These are phyloP conservation scores for Sesia apiformis DNA, from an alignment of 2,888 invertebrate species.

Conservation along the genomic window DNA sequence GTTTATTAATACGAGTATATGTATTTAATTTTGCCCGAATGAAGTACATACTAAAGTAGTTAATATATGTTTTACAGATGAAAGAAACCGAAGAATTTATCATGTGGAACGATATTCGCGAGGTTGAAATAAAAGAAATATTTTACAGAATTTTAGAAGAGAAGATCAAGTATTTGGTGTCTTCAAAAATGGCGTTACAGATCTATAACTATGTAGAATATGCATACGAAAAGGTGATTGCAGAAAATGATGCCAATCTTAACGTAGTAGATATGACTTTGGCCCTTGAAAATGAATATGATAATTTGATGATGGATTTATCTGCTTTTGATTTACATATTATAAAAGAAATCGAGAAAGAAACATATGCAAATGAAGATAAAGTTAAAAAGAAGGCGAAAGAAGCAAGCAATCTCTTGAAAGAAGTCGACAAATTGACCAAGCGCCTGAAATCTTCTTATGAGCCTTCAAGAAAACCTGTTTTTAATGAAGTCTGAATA, in stretches of 20 bases:
- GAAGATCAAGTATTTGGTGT: conserved; percentile 69
- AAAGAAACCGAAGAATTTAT: conserved; percentile 42
- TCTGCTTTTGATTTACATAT: conserved; percentile 47
- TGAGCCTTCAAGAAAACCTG: conserved; percentile 32
- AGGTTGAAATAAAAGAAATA: conserved; percentile 44
- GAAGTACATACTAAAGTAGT: background rate
- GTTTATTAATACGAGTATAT: background rate
- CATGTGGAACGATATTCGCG: conserved; percentile 35
- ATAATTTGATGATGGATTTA: conserved; percentile 51
- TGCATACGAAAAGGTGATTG: conserved; percentile 77
- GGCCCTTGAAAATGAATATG: conserved; percentile 71
- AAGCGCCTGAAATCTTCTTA: conserved; percentile 51
- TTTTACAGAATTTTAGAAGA: conserved; percentile 50
- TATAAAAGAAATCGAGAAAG: conserved; percentile 52
- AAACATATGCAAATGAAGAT: conserved; percentile 43
- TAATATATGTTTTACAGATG: conserved; percentile 29
- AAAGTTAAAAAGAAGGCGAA: conserved; percentile 46
- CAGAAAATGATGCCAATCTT: conserved; percentile 75
- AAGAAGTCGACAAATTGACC: conserved; percentile 54
- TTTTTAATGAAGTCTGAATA: background rate
- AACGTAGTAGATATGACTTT: conserved; percentile 76
- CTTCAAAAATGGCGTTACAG: conserved; percentile 75
- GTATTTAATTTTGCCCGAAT: background rate
- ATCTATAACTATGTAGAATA: conserved; percentile 78
- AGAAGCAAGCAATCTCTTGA: conserved; percentile 46